A percentile compares a stretch with the other conserved stretches of the same genome.
Evolutionary conservation across 2,888 invertebrate species (phyloP).

Genomic region (Apoderus coryli): DNA sequence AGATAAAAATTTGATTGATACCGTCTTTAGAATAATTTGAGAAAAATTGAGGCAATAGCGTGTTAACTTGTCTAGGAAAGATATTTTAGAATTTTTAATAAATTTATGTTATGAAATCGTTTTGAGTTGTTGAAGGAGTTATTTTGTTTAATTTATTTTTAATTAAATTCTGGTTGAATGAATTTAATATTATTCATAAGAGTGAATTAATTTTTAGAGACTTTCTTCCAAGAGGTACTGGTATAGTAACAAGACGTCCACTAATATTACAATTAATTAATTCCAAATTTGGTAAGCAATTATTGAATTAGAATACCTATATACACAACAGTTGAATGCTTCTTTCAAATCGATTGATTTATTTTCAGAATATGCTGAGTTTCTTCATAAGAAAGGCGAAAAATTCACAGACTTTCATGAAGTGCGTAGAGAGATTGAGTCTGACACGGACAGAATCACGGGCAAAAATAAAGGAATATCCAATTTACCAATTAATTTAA

Average conservation of each 20-base stretch:
- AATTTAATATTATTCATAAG: slow-evolving; percentile 1
- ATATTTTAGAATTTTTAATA: too few relatives aligned
- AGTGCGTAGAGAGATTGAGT: slow-evolving; percentile 92
- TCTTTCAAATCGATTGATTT: too few relatives aligned
- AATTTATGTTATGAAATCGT: too few relatives aligned
- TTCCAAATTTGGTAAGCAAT: slow-evolving; percentile 56
- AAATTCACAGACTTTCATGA: slow-evolving; percentile 93
- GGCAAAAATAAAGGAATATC: slow-evolving; percentile 98
- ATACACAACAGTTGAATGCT: not conserved
- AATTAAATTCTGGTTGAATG: too few relatives aligned
- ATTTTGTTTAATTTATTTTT: too few relatives aligned
- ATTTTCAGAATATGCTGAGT: slow-evolving; percentile 85
- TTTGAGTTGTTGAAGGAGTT: too few relatives aligned
- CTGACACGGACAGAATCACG: slow-evolving; percentile 93
- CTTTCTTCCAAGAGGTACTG: slow-evolving; percentile 88
- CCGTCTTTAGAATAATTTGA: too few relatives aligned
- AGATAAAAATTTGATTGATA: too few relatives aligned
- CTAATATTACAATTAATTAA: slow-evolving; percentile 85
- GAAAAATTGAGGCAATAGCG: too few relatives aligned
- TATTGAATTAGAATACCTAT: not conserved
- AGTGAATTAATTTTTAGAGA: slow-evolving; percentile 51
- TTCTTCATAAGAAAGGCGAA: slow-evolving; percentile 95
- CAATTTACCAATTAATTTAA: slow-evolving; percentile 93
- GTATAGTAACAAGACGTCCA: slow-evolving; percentile 93
- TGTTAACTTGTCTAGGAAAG: too few relatives aligned